Percentiles rank a stretch among this genome's conserved stretches.
Conservation (phyloP, 2,113 vertebrate genomes). For the Bothrops jararaca region DNA sequence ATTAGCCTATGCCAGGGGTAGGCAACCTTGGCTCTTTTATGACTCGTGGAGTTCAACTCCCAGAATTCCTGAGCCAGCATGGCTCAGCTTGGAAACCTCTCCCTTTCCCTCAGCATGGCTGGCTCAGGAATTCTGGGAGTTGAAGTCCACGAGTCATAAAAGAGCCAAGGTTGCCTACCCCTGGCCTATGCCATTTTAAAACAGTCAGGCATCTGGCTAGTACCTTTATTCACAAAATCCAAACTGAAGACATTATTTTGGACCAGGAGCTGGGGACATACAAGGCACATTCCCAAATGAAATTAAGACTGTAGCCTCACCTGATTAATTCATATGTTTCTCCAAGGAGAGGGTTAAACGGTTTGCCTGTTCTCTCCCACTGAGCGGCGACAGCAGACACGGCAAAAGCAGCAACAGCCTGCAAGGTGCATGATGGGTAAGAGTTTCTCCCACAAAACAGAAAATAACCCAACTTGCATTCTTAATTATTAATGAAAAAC, state of each 20-base stretch:
- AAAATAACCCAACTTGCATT: not conserved
- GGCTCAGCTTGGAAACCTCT: no score
- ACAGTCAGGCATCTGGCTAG: not conserved
- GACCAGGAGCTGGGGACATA: not conserved
- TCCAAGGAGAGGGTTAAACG: constrained; percentile 93
- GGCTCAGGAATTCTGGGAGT: no score
- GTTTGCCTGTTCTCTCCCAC: constrained; percentile 97
- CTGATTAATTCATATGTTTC: constrained; percentile 92
- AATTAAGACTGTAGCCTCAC: constrained; percentile 62
- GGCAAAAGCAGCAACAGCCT: constrained; percentile 93
- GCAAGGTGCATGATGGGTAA: constrained; percentile 22
- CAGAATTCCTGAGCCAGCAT: no score
- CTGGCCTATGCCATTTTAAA: not conserved
- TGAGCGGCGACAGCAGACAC: constrained; percentile 95
- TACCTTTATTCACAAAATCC: not conserved
- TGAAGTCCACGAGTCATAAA: no score
- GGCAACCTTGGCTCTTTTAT: no score
- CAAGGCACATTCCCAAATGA: not conserved
- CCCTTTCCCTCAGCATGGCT: no score
- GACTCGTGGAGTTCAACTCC: no score
- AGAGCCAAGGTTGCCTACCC: no score
- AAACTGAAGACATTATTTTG: not conserved
- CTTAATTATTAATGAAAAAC: not conserved
- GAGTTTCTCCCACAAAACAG: not conserved
- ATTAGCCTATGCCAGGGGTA: no score